phyloP scores from a whole-genome alignment of 2,888 invertebrate genomes.

The Steinernema hermaphroditum region DNA sequence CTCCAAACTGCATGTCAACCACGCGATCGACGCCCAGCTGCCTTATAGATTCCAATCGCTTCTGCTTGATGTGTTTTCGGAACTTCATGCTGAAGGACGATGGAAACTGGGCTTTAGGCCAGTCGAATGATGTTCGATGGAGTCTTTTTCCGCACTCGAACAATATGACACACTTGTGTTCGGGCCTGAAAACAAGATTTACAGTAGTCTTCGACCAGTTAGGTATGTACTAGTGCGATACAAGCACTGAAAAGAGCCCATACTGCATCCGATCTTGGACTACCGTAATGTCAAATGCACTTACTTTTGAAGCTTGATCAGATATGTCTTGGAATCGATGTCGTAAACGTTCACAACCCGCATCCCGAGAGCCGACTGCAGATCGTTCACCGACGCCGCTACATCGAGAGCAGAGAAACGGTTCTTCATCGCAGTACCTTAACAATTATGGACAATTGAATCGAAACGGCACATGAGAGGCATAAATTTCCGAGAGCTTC shows the following conservation, averaged over 20 bases:
- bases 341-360: constrained; percentile 96
- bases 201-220: neutral
- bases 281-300: constrained; percentile 42
- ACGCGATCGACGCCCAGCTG: constrained; percentile 86
- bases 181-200: constrained; percentile 72
- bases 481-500: too few relatives aligned
- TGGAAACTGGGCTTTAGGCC: constrained; percentile 83
- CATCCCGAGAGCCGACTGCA: constrained; percentile 82
- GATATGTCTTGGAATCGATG: constrained; percentile 91
- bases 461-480: too few relatives aligned
- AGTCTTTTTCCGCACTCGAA: constrained; percentile 91
- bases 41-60: constrained; percentile 80
- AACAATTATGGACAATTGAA: too few relatives aligned
- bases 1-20: constrained; percentile 91
- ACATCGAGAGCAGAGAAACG: constrained; percentile 91
- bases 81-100: constrained; percentile 92
- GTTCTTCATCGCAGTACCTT: constrained; percentile 74
- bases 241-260: neutral
- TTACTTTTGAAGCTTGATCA: constrained; percentile 75
- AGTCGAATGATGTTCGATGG: constrained; percentile 92
- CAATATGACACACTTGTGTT: constrained; percentile 83
- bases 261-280: too few relatives aligned
- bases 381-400: constrained; percentile 82
- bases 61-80: constrained; percentile 92
- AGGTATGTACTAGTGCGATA: constrained; percentile 14